Conservation (phyloP, 2,888 invertebrate species). For the Tetheella fluctuosa region DNA sequence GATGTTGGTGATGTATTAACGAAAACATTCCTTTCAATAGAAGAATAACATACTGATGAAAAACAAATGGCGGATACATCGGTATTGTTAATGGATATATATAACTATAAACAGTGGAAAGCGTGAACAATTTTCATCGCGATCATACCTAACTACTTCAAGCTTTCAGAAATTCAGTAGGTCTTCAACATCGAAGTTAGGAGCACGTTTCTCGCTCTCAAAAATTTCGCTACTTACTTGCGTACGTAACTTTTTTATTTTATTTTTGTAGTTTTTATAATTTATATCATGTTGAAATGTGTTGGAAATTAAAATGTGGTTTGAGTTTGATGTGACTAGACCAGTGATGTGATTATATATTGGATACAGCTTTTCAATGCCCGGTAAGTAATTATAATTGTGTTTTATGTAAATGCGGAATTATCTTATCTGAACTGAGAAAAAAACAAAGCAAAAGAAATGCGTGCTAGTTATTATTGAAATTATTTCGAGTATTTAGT, state of each 20-base stretch:
- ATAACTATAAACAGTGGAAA: neutral
- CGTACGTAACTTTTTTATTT: neutral
- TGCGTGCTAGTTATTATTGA: too few relatives aligned
- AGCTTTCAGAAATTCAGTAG: slow-evolving; percentile 1
- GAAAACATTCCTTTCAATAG: neutral
- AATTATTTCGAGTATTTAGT: too few relatives aligned
- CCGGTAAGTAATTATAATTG: slow-evolving; percentile 38
- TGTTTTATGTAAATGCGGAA: neutral
- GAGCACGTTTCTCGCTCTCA: neutral
- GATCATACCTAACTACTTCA: neutral
- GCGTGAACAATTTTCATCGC: neutral
- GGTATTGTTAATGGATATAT: neutral
- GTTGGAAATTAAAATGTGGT: neutral
- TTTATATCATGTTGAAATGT: too few relatives aligned
- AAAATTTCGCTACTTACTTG: neutral
- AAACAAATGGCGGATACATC: neutral
- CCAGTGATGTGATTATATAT: slow-evolving; percentile 41
- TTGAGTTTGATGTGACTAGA: neutral
- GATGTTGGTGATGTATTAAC: neutral
- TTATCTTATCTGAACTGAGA: neutral
- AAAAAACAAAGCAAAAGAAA: too few relatives aligned
- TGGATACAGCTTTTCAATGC: slow-evolving; percentile 44
- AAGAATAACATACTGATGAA: neutral
- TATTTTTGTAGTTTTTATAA: neutral
- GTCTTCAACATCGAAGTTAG: neutral